phyloP scores from a whole-genome alignment of 2,888 invertebrate species.

The Troides helena region DNA sequence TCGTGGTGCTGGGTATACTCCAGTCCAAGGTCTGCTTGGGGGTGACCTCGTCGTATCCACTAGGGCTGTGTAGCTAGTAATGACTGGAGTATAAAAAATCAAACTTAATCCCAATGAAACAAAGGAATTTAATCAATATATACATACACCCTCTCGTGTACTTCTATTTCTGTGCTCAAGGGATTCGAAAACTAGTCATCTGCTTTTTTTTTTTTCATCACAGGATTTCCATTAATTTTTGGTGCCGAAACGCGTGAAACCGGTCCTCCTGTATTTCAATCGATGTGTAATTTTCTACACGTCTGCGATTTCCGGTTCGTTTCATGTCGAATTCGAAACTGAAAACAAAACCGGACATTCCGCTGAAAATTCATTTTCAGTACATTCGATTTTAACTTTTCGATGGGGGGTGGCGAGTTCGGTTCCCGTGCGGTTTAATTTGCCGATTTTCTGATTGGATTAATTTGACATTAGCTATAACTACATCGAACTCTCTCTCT shows the following conservation, averaged over 20 bases:
- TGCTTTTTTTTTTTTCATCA: neutral
- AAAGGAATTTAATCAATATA: neutral
- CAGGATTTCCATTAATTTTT: conserved; percentile 2
- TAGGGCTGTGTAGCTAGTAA: too few relatives aligned
- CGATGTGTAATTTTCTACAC: neutral
- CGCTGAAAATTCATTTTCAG: too few relatives aligned
- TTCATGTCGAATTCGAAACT: neutral
- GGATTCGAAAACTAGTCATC: neutral
- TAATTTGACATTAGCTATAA: too few relatives aligned
- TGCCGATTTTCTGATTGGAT: too few relatives aligned
- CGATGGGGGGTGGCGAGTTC: too few relatives aligned
- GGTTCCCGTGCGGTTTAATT: too few relatives aligned
- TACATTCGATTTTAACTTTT: too few relatives aligned
- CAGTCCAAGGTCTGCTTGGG: too few relatives aligned
- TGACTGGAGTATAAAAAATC: too few relatives aligned
- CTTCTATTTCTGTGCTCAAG: conserved; percentile 1
- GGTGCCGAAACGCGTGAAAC: neutral
- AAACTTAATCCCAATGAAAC: neutral
- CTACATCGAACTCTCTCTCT: too few relatives aligned
- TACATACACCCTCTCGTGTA: neutral
- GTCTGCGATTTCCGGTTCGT: neutral
- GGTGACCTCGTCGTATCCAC: too few relatives aligned
- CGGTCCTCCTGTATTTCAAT: neutral
- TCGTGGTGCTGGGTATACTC: too few relatives aligned
- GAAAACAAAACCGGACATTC: neutral